Conservation (phyloP, 2,797 vertebrate species). For the Semotilus atromaculatus region DNA sequence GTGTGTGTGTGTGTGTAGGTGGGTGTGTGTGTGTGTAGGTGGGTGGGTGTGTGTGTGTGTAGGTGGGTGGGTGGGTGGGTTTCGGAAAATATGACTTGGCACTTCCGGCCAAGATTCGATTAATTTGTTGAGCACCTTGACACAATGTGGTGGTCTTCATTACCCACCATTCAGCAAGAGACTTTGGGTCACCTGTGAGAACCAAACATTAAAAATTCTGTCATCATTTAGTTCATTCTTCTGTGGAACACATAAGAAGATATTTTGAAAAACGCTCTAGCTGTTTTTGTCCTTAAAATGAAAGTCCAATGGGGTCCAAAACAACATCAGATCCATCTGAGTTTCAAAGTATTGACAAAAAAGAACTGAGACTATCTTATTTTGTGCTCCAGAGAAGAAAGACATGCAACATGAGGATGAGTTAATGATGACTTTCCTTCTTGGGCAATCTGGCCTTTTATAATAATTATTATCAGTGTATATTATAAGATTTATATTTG, state of each 20-base stretch:
- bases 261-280: not conserved
- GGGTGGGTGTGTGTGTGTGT: conserved; percentile 43
- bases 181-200: conserved; percentile 72
- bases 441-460: not conserved
- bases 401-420: not conserved
- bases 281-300: not conserved
- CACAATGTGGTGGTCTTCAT: conserved; percentile 58
- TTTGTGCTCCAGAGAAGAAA: not conserved
- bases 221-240: not conserved
- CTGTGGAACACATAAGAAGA: not conserved
- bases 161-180: not conserved
- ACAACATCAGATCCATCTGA: too few species aligned
- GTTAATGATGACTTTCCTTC: not conserved
- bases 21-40: conserved; percentile 46
- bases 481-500: not conserved
- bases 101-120: conserved; percentile 77
- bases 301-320: not conserved
- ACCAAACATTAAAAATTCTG: not conserved
- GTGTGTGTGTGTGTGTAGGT: conserved; percentile 60
- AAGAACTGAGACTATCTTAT: not conserved
- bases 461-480: not conserved
- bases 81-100: conserved; percentile 85
- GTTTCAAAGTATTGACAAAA: not conserved
- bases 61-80: conserved; percentile 72
- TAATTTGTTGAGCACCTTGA: conserved; percentile 63